Evolutionary conservation across 2,888 invertebrate species (phyloP).

Genomic region (Himalopsyche tibetana): DNA sequence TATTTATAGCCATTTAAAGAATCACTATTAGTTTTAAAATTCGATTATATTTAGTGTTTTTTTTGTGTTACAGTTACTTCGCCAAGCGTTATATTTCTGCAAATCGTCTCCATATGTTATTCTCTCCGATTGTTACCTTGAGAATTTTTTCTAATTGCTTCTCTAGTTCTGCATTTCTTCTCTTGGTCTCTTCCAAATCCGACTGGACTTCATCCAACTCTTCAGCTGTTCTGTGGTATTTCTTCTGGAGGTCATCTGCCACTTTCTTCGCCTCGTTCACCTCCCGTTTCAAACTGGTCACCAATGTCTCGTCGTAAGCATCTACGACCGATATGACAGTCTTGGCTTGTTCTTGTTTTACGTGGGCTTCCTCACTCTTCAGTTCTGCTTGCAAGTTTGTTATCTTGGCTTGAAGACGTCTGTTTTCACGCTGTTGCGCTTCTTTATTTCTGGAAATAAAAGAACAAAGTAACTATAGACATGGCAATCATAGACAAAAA

Average conservation of each 20-base stretch:
- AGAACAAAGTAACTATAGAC: background rate
- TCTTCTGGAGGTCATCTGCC: conserved; percentile 88
- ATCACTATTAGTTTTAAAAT: no score
- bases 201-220: conserved; percentile 85
- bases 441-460: conserved; percentile 83
- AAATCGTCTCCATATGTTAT: background rate
- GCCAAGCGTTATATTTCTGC: no score
- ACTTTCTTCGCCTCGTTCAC: conserved; percentile 86
- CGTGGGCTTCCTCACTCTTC: conserved; percentile 82
- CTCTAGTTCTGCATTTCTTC: conserved; percentile 86
- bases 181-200: conserved; percentile 88
- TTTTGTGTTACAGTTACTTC: no score
- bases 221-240: conserved; percentile 85
- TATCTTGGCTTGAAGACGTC: conserved; percentile 86
- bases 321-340: conserved; percentile 77
- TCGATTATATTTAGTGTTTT: no score
- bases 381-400: conserved; percentile 89
- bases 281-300: conserved; percentile 84
- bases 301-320: conserved; percentile 80
- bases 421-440: conserved; percentile 90
- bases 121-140: conserved; percentile 72
- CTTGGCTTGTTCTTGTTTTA: conserved; percentile 76
- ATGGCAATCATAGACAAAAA: background rate
- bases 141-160: conserved; percentile 84
- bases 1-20: no score